Evolutionary conservation across 1,140 invertebrate genomes (phyloP).

Genomic region (Tachypleus tridentatus): DNA sequence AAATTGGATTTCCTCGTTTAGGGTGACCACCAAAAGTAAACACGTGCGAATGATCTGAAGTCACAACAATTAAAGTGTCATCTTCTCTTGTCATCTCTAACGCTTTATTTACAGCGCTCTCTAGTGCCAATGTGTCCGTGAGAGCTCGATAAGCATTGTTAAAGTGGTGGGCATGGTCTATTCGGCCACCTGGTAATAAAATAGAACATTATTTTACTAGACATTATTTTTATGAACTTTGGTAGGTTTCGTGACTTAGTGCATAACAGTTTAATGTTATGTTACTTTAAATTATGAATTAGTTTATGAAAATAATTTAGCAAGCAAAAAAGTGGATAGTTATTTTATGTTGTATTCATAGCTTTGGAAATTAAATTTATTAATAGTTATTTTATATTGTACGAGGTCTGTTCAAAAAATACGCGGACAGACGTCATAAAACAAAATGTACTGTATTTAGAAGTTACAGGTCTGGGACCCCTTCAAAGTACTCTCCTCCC

Average conservation of each 20-base stretch:
- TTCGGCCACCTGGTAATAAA: constrained; percentile 39
- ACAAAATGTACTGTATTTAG: no score
- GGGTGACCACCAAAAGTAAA: constrained; percentile 27
- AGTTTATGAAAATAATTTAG: no score
- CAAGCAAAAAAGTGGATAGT: no score
- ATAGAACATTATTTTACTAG: constrained; percentile 51
- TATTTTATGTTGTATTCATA: no score
- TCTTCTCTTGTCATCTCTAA: constrained; percentile 26
- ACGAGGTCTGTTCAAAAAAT: no score
- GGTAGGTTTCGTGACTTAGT: constrained; percentile 4
- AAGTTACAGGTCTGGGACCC: no score
- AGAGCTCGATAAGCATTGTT: constrained; percentile 63
- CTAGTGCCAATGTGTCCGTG: constrained; percentile 21
- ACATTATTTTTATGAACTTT: constrained; percentile 45
- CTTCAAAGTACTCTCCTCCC: no score
- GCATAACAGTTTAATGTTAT: no score
- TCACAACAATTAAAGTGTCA: constrained; percentile 25
- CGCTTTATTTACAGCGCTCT: constrained; percentile 23
- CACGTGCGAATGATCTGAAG: constrained; percentile 28
- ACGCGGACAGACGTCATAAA: no score
- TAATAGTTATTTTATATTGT: no score
- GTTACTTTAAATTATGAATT: no score
- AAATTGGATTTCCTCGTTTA: constrained; percentile 24
- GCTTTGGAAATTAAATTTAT: no score
- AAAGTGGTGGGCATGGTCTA: constrained; percentile 77